These are phyloP conservation scores for Orthosia cruda DNA, from an alignment of 2,888 invertebrate genomes.

Conservation along the genomic window DNA sequence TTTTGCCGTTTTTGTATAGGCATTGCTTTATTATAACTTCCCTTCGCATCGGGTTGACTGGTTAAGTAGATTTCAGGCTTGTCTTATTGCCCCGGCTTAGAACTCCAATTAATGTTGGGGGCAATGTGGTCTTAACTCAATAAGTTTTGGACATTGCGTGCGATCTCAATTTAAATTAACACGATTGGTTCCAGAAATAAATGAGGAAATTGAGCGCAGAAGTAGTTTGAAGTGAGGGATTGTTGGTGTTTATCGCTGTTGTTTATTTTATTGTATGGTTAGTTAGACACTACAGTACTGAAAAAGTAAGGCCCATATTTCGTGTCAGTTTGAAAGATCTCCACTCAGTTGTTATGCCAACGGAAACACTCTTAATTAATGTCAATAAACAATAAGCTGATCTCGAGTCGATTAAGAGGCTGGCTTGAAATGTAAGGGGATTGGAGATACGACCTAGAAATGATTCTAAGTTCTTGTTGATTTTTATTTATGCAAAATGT, in stretches of 20 bases:
- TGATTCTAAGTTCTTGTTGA: too few species aligned
- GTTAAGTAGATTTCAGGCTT: slow-evolving; percentile 51
- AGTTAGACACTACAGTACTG: too few species aligned
- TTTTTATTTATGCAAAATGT: too few species aligned
- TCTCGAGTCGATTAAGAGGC: too few species aligned
- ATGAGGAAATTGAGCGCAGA: slow-evolving; percentile 17
- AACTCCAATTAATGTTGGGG: slow-evolving; percentile 55
- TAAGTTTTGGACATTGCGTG: slow-evolving; percentile 48
- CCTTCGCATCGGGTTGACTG: slow-evolving; percentile 27
- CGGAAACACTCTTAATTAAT: too few species aligned
- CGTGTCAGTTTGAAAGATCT: background rate
- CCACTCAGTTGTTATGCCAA: background rate
- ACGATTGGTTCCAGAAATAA: slow-evolving; percentile 29
- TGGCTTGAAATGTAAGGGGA: too few species aligned
- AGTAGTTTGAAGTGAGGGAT: slow-evolving; percentile 28
- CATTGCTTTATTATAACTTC: slow-evolving; percentile 68
- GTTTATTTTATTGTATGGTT: background rate
- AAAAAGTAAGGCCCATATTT: background rate
- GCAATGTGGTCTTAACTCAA: slow-evolving; percentile 47
- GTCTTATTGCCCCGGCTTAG: slow-evolving; percentile 49
- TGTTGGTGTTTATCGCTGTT: background rate
- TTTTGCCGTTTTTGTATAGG: slow-evolving; percentile 54
- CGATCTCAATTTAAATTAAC: slow-evolving; percentile 56
- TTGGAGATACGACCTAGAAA: too few species aligned
- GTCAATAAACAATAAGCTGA: too few species aligned